Evolutionary conservation across 2,113 vertebrate species (phyloP).

Genomic region (Catagonus wagneri): DNA sequence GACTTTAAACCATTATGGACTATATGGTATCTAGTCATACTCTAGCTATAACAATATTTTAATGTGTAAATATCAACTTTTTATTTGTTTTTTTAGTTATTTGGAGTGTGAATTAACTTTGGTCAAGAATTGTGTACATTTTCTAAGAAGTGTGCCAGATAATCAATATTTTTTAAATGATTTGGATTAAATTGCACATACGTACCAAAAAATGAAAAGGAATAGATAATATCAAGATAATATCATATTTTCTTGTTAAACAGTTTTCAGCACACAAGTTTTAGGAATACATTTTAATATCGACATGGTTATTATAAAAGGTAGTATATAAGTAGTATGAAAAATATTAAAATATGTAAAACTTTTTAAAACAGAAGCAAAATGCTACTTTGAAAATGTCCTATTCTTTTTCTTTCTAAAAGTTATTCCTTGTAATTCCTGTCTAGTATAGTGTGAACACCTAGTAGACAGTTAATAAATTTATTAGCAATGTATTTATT

Average conservation of each 20-base stretch:
- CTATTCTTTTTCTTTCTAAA: conserved; percentile 29
- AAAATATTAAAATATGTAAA: conserved; percentile 49
- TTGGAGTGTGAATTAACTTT: conserved; percentile 62
- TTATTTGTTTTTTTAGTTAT: conserved; percentile 43
- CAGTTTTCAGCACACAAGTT: conserved; percentile 5
- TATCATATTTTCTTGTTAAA: conserved; percentile 52
- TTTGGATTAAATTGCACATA: conserved; percentile 46
- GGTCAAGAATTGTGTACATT: conserved; percentile 51
- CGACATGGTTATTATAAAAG: conserved; percentile 30
- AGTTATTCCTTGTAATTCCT: conserved; percentile 3
- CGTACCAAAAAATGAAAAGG: conserved; percentile 58
- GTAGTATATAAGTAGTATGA: conserved; percentile 17
- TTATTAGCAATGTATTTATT: not conserved
- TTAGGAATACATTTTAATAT: conserved; percentile 52
- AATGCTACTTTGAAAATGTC: conserved; percentile 35
- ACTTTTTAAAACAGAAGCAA: not conserved
- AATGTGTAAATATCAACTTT: conserved; percentile 63
- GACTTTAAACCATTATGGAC: conserved; percentile 71
- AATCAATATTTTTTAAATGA: conserved; percentile 45
- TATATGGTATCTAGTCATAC: conserved; percentile 63
- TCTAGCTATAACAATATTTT: conserved; percentile 59
- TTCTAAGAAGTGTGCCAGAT: conserved; percentile 58
- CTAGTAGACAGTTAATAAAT: not conserved
- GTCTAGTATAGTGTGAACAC: not conserved
- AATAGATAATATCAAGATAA: conserved; percentile 37